These are phyloP conservation scores for Chaitophorus viminalis DNA, from an alignment of 2,888 invertebrate genomes.

Conservation along the genomic window DNA sequence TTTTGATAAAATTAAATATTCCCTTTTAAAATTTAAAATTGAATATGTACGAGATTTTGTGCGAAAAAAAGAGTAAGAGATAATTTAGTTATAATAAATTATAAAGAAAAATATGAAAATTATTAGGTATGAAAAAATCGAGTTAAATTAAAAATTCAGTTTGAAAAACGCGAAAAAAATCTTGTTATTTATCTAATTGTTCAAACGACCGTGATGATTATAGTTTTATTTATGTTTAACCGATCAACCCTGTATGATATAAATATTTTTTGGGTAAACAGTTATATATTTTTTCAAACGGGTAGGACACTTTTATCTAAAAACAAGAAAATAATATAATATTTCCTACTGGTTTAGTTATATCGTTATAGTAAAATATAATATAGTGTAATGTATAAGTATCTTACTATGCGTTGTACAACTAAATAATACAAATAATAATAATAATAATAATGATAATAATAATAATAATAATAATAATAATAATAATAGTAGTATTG, in stretches of 20 bases:
- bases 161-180: not conserved
- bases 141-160: slow-evolving; percentile 17
- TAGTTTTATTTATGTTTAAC: slow-evolving; percentile 21
- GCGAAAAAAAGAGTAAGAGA: not conserved
- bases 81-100: slow-evolving; percentile 2
- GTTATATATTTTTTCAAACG: not conserved
- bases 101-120: not conserved
- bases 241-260: not conserved
- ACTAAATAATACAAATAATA: too few relatives aligned
- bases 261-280: not conserved
- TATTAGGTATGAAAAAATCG: not conserved
- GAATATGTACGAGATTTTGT: not conserved
- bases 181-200: slow-evolving; percentile 1
- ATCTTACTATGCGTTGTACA: too few relatives aligned
- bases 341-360: too few relatives aligned
- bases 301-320: not conserved
- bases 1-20: slow-evolving; percentile 17
- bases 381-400: too few relatives aligned
- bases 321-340: too few relatives aligned
- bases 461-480: too few relatives aligned
- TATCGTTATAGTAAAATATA: too few relatives aligned
- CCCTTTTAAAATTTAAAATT: not conserved
- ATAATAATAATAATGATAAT: too few relatives aligned
- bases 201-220: not conserved
- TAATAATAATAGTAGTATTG: too few relatives aligned